Evolutionary conservation across 2,888 invertebrate genomes (phyloP).

Genomic region (Creontiades dilutus): DNA sequence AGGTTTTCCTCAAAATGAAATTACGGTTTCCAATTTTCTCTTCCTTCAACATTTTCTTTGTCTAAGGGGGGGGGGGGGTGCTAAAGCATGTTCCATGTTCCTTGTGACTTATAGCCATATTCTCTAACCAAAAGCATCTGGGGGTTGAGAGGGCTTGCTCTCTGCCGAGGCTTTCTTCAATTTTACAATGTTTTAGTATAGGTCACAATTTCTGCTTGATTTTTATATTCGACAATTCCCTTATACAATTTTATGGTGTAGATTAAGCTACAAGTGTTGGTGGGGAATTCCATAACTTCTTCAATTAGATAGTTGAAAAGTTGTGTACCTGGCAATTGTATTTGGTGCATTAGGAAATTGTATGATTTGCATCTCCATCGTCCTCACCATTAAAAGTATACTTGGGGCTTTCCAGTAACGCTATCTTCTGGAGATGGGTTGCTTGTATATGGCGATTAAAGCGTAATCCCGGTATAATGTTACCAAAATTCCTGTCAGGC

Average conservation of each 20-base stretch:
- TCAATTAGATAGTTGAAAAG: not conserved
- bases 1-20: too few species aligned
- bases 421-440: not conserved
- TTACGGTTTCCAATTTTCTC: too few species aligned
- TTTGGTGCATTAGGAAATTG: not conserved
- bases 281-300: not conserved
- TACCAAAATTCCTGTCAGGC: not conserved
- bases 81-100: too few species aligned
- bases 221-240: too few species aligned
- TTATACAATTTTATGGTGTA: not conserved
- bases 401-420: not conserved
- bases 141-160: too few species aligned
- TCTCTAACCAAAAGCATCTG: too few species aligned
- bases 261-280: not conserved
- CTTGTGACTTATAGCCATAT: too few species aligned
- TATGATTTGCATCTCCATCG: not conserved
- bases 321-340: not conserved
- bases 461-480: not conserved
- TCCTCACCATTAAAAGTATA: not conserved
- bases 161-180: too few species aligned
- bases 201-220: too few species aligned
- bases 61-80: too few species aligned
- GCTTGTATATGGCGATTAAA: not conserved
- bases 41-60: too few species aligned
- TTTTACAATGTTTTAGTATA: too few species aligned